Evolutionary conservation across 2,888 invertebrate species (phyloP).

Genomic region (Harpalus rufipes): DNA sequence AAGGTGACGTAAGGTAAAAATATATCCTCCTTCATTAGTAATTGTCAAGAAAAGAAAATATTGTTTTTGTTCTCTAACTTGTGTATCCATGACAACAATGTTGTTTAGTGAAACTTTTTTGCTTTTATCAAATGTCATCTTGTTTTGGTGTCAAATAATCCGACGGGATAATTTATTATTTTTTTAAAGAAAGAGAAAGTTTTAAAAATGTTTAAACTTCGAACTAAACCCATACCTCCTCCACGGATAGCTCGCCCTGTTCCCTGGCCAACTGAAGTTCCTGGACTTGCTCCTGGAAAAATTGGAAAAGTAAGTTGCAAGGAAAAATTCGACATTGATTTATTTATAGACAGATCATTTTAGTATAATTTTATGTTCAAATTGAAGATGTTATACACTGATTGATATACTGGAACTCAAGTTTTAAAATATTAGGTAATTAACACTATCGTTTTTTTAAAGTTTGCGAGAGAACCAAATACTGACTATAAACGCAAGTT

Average conservation of each 20-base stretch:
- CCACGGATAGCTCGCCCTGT: conserved; percentile 31
- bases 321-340: conserved; percentile 25
- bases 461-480: conserved; percentile 70
- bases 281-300: not conserved
- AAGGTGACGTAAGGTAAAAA: no score
- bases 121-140: not conserved
- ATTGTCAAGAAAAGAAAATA: not conserved
- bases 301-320: not conserved
- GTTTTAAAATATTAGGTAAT: conserved; percentile 7
- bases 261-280: not conserved
- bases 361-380: no score
- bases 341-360: no score
- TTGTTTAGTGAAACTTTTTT: not conserved
- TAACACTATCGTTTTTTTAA: no score
- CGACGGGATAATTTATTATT: conserved; percentile 13
- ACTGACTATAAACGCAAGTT: conserved; percentile 71
- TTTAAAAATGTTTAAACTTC: conserved; percentile 27
- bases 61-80: not conserved
- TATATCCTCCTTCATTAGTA: no score
- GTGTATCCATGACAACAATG: conserved; percentile 16
- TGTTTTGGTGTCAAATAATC: conserved; percentile 5
- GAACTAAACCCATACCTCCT: conserved; percentile 19
- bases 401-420: no score
- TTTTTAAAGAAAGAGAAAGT: not conserved
- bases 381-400: no score